Conservation (phyloP, 2,888 invertebrate species). For the Drosophila subsilvestris region DNA sequence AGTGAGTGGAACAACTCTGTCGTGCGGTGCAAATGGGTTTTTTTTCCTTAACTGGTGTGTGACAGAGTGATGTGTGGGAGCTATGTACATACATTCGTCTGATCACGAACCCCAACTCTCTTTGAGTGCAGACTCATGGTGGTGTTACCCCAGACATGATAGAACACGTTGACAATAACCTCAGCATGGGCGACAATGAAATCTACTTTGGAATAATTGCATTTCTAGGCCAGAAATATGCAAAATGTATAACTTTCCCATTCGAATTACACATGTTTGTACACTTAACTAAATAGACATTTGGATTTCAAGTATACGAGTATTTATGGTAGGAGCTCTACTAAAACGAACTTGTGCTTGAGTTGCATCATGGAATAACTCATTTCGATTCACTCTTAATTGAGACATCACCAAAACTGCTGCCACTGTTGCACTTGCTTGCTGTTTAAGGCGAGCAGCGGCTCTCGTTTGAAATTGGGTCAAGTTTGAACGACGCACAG, state of each 20-base stretch:
- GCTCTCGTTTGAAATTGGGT: conserved; percentile 8
- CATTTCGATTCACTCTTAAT: conserved; percentile 5
- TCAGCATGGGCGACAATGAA: not conserved
- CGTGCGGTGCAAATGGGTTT: not conserved
- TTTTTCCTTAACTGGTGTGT: conserved; percentile 12
- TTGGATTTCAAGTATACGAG: not conserved
- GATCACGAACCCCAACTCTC: not conserved
- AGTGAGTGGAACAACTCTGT: conserved; percentile 2
- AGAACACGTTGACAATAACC: not conserved
- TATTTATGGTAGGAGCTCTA: not conserved
- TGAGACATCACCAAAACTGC: not conserved
- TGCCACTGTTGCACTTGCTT: not conserved
- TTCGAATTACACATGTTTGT: too few relatives aligned
- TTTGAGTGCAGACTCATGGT: not conserved
- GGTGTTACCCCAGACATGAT: not conserved
- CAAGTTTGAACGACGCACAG: conserved; percentile 3
- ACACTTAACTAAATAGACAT: too few relatives aligned
- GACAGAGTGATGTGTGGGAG: not conserved
- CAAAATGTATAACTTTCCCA: not conserved
- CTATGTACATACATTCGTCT: not conserved
- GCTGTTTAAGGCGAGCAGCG: conserved; percentile 2
- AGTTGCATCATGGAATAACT: conserved; percentile 1
- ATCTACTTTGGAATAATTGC: not conserved
- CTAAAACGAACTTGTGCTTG: not conserved
- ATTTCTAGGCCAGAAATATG: not conserved